These are phyloP conservation scores for Folsomia manolachei DNA, from an alignment of 2,888 invertebrate species.

Conservation along the genomic window DNA sequence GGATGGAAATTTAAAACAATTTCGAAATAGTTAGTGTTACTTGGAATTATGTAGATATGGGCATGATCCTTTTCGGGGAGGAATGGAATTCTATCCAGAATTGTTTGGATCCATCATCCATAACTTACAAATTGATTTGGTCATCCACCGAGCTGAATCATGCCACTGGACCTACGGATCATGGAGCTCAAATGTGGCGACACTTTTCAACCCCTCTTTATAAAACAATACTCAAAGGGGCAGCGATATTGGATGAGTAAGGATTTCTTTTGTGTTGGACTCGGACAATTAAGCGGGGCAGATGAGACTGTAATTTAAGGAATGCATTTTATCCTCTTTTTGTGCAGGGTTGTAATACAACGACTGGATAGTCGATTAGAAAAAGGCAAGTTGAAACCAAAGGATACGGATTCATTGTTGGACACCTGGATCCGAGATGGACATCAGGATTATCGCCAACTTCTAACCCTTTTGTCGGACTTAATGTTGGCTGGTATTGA, in stretches of 20 bases:
- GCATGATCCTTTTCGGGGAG: constrained; percentile 32
- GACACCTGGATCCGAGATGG: constrained; percentile 68
- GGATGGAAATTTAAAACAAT: background rate
- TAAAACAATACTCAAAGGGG: constrained; percentile 65
- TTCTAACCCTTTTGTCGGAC: constrained; percentile 80
- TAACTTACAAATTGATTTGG: constrained; percentile 66
- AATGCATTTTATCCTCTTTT: constrained; percentile 20
- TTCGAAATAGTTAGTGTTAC: background rate
- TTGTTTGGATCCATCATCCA: constrained; percentile 58
- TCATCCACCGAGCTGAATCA: constrained; percentile 73
- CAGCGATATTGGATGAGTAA: constrained; percentile 69
- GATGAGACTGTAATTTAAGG: too few relatives aligned
- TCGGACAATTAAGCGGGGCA: too few relatives aligned
- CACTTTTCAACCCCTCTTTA: constrained; percentile 71
- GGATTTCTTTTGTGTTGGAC: constrained; percentile 7
- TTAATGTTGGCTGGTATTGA: constrained; percentile 81
- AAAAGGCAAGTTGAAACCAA: background rate
- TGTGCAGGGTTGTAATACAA: constrained; percentile 17
- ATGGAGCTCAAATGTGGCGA: constrained; percentile 69
- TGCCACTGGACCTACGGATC: constrained; percentile 67
- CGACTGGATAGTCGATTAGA: background rate
- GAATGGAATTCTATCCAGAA: constrained; percentile 28
- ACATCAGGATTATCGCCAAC: constrained; percentile 70
- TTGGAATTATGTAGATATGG: constrained; percentile 24
- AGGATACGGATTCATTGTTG: constrained; percentile 56